Evolutionary conservation across 2,888 invertebrate genomes (phyloP), one percentile per base, ranked within the genome.

Genomic region (Dynastes hyllus): DNA sequence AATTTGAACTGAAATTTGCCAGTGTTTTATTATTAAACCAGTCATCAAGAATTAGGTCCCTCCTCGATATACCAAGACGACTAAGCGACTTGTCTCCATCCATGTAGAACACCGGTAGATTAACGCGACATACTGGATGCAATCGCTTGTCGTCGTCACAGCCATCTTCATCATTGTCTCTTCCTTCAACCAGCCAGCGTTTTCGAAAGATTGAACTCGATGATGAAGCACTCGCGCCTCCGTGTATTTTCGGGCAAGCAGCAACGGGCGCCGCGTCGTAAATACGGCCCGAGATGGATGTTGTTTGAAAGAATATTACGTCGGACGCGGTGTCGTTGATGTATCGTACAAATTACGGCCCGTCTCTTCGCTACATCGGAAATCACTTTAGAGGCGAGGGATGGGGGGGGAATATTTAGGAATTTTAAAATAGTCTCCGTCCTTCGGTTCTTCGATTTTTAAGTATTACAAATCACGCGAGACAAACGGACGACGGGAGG

Each of bases 341-440:
- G 76, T 76, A 79, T 75, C 69, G 79, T 79, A 71, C 79, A 76
- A 79, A 79, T 79, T 79, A 76, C 73, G 63, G 58, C 61, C 45
- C 76, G 79, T 76, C 79, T 32, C 69, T n/a, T 51, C 22, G 71
- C 71, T 76, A 79, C 78, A 80, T 75, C 77, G 80, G 78, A 81
- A 81, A 80, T 81, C 79, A 81, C 77, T 81, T 80, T 22, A 58
- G 55, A 77, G 70, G 77, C 77, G 51, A 73, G 51, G n/a, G n/a
- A n/a, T n/a, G n/a, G n/a, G n/a, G n/a, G n/a, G n/a, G n/a, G n/a
- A n/a, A n/a, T n/a, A n/a, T n/a, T n/a, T n/a, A n/a, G n/a, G n/a
- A n/a, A n/a, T n/a, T n/a, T n/a, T n/a, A n/a, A n/a, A n/a, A n/a
- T n/a, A n/a, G 45, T 50, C 53, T 40, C 11, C 45, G 45, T 45